Percentiles rank a stretch among this genome's conserved stretches.
Conservation (phyloP, 2,113 vertebrate species). For the Climacteris rufus region DNA sequence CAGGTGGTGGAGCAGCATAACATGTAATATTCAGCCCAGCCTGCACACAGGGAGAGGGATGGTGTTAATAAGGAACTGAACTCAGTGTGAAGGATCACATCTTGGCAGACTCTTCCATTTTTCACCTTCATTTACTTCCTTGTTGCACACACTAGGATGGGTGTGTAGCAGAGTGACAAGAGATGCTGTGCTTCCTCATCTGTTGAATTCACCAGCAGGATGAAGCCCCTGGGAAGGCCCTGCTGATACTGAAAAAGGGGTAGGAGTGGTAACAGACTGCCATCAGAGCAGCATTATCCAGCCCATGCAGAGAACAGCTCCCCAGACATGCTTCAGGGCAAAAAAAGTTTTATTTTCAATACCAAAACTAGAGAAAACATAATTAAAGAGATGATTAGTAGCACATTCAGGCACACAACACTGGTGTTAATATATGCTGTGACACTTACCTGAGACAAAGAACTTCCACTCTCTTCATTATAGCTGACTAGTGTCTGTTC, state of each 20-base stretch:
- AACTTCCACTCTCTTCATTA: slow-evolving; percentile 25
- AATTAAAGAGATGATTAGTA: not conserved
- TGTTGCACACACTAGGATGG: not conserved
- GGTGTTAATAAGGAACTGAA: not conserved
- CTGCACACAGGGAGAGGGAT: not conserved
- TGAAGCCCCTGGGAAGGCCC: not conserved
- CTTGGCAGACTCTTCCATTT: not conserved
- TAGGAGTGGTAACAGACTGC: not conserved
- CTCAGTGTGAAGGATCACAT: not conserved
- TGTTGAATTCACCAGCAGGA: not conserved
- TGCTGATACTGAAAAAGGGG: not conserved
- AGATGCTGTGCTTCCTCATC: not conserved
- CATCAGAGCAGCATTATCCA: not conserved
- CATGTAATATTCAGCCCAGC: not conserved
- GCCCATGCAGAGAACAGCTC: not conserved
- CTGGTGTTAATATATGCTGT: not conserved
- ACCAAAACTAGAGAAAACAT: not conserved
- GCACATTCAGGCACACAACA: not conserved
- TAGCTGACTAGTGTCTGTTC: slow-evolving; percentile 55
- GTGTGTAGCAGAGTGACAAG: not conserved
- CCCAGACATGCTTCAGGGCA: not conserved
- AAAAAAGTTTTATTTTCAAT: not conserved
- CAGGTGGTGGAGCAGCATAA: not conserved
- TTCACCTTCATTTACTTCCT: not conserved
- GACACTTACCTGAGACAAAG: not conserved